Conservation (phyloP, 1,140 invertebrate genomes). For the Ips nitidus region DNA sequence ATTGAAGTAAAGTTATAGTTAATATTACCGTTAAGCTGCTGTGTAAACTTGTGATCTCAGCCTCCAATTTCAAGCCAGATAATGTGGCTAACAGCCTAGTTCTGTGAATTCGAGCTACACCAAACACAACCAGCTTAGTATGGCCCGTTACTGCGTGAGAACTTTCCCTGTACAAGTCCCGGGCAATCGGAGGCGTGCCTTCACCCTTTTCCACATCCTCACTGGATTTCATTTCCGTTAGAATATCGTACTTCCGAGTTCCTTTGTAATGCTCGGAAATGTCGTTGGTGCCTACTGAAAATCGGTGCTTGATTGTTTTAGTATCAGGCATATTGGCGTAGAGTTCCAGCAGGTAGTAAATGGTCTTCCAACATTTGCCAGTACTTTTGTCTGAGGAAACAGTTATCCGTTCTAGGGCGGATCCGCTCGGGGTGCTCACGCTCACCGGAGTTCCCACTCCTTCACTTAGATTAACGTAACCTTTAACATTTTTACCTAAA, state of each 20-base stretch:
- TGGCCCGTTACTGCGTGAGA: slow-evolving; percentile 39
- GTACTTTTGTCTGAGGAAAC: slow-evolving; percentile 56
- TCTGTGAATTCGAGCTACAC: slow-evolving; percentile 84
- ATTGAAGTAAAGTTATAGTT: background rate
- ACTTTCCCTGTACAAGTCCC: slow-evolving; percentile 33
- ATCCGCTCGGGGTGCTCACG: slow-evolving; percentile 61
- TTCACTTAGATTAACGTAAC: slow-evolving; percentile 61
- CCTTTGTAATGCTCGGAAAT: slow-evolving; percentile 57
- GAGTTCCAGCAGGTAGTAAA: slow-evolving; percentile 88
- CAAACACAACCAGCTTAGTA: slow-evolving; percentile 51
- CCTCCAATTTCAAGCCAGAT: slow-evolving; percentile 90
- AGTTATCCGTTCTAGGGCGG: slow-evolving; percentile 61
- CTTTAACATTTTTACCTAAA: slow-evolving; percentile 40
- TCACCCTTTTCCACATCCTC: slow-evolving; percentile 56
- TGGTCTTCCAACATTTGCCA: slow-evolving; percentile 87
- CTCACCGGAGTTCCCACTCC: slow-evolving; percentile 72
- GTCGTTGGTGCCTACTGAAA: slow-evolving; percentile 55
- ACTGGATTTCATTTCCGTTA: slow-evolving; percentile 50
- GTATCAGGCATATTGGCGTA: slow-evolving; percentile 94
- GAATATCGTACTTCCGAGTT: slow-evolving; percentile 58
- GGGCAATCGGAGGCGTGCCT: slow-evolving; percentile 40
- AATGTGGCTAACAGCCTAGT: slow-evolving; percentile 86
- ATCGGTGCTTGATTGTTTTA: slow-evolving; percentile 73
- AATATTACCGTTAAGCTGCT: slow-evolving; percentile 66
- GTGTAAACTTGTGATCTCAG: slow-evolving; percentile 83